phyloP scores from a whole-genome alignment of 1,140 invertebrate species.

The Batillaria attramentaria region DNA sequence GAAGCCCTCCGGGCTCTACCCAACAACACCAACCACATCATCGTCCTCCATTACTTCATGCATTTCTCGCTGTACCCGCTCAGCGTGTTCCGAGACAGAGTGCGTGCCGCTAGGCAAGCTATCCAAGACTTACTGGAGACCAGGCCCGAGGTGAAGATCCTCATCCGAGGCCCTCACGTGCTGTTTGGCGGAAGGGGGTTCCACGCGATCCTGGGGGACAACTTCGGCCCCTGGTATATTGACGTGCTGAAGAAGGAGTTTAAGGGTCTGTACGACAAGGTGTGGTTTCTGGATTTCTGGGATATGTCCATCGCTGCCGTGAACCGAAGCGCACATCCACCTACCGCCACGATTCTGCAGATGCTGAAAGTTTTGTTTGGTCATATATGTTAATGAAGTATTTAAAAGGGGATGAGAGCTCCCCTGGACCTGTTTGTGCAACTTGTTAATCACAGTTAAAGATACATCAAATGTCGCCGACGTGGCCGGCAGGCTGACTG shows the following conservation, averaged over 20 bases:
- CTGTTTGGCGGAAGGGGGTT: background rate
- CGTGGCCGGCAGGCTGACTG: background rate
- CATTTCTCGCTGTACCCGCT: conserved; percentile 20
- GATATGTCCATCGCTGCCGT: conserved; percentile 26
- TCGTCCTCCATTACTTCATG: conserved; percentile 23
- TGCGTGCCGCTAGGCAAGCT: background rate
- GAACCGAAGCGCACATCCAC: conserved; percentile 16
- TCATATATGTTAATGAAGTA: background rate
- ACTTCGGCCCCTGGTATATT: conserved; percentile 4
- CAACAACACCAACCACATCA: background rate
- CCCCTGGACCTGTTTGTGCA: background rate
- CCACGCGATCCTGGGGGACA: conserved; percentile 2
- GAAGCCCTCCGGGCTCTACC: background rate
- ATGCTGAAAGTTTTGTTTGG: conserved; percentile 20
- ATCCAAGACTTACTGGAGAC: background rate
- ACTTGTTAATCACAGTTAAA: too few relatives aligned
- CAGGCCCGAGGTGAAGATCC: conserved; percentile 13
- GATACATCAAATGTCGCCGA: background rate
- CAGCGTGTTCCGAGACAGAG: background rate
- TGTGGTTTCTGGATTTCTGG: conserved; percentile 33
- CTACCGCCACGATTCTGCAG: background rate
- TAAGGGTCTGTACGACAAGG: conserved; percentile 12
- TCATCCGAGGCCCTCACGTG: conserved; percentile 25
- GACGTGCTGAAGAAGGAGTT: conserved; percentile 24
- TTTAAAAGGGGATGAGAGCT: background rate